Base-by-base conservation (phyloP, 2,888 invertebrate species). In the Prostheceraeus crozeri region DNA sequence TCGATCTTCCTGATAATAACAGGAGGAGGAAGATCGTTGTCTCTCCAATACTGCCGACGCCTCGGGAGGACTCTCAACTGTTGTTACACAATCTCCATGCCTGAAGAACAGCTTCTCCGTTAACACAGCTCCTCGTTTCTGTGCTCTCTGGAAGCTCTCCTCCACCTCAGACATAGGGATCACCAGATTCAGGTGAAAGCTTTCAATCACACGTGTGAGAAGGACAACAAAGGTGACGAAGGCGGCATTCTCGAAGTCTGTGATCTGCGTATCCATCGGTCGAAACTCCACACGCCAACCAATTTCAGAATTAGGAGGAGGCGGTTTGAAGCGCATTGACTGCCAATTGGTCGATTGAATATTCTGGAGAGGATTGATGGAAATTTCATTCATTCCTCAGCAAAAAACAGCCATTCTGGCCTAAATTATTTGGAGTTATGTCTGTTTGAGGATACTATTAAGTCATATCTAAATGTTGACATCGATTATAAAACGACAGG, bases 221-320 rank as follows among this genome's bases (percentile, higher is more conserved):
- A 99, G 80, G 16, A 98, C 96, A 11, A 99, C 85, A 77, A 99
- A 99, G 74, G 93, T 91, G 19, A 93, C 93, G 70, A 90, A 86
- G 2, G 98, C 98, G 0, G 98, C 96, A 80, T 99, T 99, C 80
- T 99, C 98, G 79, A 98, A 98, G 80, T 98, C 96, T 0, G 98
- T 96, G 67, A 98, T 83, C 78, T 99, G 98, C 19, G 90, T 87
- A 75, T 76, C 76, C 66, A 96, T 96, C 36, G 98, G 96, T 27
- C 98, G 84, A 80, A 99, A 99, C 80, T 99, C 98, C 1, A 99
- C 98, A 66, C 98, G 83, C 98, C 98, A 99, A 33, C 98, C 98
- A 70, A 99, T 98, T 53, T 87, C 82, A 6, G 90, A 89, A 75
- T 90, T 85, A 14, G 79, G 77, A 23, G 93, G 90, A 23, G 93